phyloP scores from a whole-genome alignment of 2,797 vertebrate genomes.

The Glyptemys insculpta region DNA sequence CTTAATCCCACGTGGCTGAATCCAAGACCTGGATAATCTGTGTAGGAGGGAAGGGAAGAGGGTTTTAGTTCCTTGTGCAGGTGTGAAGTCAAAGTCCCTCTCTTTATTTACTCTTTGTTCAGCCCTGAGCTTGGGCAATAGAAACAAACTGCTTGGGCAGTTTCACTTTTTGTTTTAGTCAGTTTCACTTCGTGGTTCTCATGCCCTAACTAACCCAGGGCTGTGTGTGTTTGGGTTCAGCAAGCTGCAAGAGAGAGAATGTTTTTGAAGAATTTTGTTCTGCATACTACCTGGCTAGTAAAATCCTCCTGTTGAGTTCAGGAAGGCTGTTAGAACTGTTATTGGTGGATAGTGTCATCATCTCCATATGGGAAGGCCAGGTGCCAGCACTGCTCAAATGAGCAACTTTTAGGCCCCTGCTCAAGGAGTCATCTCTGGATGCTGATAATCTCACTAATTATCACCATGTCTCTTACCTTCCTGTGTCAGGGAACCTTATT shows the following conservation, averaged over 20 bases:
- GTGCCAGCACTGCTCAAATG: conserved; percentile 15
- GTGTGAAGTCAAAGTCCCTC: too few species aligned
- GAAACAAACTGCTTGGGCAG: background rate
- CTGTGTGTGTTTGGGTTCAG: background rate
- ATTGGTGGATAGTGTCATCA: background rate
- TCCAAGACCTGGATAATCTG: background rate
- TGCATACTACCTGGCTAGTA: background rate
- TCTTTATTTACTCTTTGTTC: too few species aligned
- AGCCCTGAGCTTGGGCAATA: too few species aligned
- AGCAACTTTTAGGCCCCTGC: conserved; percentile 39
- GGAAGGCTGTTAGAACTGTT: background rate
- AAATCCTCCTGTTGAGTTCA: accelerated
- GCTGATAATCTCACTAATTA: conserved; percentile 59
- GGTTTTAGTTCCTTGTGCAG: too few species aligned
- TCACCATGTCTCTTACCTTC: conserved; percentile 67
- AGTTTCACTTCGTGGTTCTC: background rate
- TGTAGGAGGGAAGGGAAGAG: background rate
- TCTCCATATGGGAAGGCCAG: background rate
- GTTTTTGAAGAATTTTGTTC: background rate
- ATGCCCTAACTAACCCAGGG: background rate
- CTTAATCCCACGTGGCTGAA: background rate
- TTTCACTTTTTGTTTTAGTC: background rate
- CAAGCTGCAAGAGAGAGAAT: background rate
- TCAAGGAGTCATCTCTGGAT: background rate
- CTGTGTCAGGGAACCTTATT: conserved; percentile 39